Conservation (phyloP, 2,797 vertebrate species). For the Muscicapa comitata region DNA sequence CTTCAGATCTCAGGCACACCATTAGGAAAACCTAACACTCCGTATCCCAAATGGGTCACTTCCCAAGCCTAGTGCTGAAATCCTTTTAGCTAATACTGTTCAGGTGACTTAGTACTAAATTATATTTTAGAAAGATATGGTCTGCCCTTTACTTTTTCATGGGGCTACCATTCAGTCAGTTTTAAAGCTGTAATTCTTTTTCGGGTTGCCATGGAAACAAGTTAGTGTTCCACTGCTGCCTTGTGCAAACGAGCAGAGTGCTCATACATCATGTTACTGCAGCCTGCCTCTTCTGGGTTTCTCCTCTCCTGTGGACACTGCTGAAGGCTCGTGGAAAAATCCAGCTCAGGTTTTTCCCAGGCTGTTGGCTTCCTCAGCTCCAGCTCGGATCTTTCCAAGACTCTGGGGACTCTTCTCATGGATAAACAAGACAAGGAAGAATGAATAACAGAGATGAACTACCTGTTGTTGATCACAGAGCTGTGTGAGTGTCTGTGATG, state of each 20-base stretch:
- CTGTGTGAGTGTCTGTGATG: too few relatives aligned
- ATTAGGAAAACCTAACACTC: constrained; percentile 49
- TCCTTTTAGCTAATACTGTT: constrained; percentile 69
- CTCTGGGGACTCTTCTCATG: too few relatives aligned
- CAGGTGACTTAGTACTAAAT: constrained; percentile 67
- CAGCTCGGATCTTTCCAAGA: too few relatives aligned
- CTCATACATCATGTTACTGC: constrained; percentile 48
- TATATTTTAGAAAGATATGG: constrained; percentile 67
- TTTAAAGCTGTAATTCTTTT: constrained; percentile 61
- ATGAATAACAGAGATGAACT: too few relatives aligned
- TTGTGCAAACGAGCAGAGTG: constrained; percentile 33
- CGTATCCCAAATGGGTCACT: constrained; percentile 61
- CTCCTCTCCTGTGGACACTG: neutral
- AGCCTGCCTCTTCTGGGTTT: neutral
- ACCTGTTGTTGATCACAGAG: too few relatives aligned
- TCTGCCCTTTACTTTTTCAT: constrained; percentile 69
- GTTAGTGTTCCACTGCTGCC: constrained; percentile 49
- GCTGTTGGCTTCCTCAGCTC: too few relatives aligned
- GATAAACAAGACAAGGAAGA: too few relatives aligned
- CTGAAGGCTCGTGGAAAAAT: too few relatives aligned
- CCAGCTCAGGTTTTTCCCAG: too few relatives aligned
- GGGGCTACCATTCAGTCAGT: constrained; percentile 58
- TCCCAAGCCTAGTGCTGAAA: constrained; percentile 54
- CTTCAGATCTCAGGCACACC: constrained; percentile 38
- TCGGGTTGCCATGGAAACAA: constrained; percentile 66